Evolutionary conservation across 2,888 invertebrate genomes (phyloP).

Genomic region (Sphecodes monilicornis): DNA sequence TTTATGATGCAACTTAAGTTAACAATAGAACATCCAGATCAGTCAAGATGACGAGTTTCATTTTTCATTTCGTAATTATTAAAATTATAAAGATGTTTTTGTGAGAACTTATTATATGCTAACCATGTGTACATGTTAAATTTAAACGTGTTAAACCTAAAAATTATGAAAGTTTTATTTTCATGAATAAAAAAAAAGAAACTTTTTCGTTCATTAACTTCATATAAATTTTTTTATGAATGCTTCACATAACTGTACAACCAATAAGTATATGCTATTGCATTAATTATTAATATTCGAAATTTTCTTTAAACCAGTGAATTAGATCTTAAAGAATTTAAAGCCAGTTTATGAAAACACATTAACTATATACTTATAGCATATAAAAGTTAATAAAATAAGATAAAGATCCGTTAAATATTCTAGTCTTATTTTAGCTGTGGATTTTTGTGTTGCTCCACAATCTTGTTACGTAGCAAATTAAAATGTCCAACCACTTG

Average conservation of each 20-base stretch:
- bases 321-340: not conserved
- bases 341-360: conserved; percentile 10
- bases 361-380: not conserved
- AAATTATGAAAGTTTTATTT: not conserved
- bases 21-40: not conserved
- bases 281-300: not conserved
- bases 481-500: conserved; percentile 91
- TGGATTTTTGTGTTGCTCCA: conserved; percentile 82
- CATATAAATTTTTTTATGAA: not conserved
- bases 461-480: conserved; percentile 89
- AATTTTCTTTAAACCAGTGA: not conserved
- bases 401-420: conserved; percentile 20
- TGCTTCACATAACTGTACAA: not conserved
- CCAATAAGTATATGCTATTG: not conserved
- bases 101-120: not conserved
- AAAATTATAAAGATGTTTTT: not conserved
- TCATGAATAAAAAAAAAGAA: conserved; percentile 1
- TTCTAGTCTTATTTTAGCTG: conserved; percentile 75
- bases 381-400: conserved; percentile 7
- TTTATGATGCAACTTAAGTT: not conserved
- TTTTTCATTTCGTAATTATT: not conserved
- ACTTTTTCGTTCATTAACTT: not conserved
- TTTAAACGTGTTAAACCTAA: conserved; percentile 20
- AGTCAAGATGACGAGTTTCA: not conserved
- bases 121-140: conserved; percentile 16